Conservation (phyloP, 2,113 vertebrate species). For the Gasterosteus nipponicus region DNA sequence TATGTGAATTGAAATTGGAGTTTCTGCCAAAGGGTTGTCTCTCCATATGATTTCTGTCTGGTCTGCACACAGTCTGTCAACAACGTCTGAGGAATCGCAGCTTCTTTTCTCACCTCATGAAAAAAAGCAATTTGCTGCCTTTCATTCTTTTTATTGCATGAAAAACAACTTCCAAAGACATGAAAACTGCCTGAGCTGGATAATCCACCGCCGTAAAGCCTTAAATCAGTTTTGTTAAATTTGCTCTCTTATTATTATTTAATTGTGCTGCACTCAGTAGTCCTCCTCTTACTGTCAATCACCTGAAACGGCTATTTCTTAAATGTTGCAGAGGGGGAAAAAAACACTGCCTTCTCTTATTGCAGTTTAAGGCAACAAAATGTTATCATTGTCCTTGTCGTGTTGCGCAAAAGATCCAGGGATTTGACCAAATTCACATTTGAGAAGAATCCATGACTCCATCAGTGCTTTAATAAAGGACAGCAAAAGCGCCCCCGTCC, state of each 20-base stretch:
- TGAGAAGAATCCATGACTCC: conserved; percentile 25
- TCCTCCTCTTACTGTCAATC: conserved; percentile 1
- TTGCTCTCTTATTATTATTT: conserved; percentile 22
- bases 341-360: not conserved
- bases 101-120: conserved; percentile 12
- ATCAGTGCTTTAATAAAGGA: conserved; percentile 13
- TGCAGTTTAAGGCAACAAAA: conserved; percentile 6
- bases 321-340: not conserved
- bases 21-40: conserved; percentile 21
- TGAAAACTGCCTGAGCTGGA: conserved; percentile 36
- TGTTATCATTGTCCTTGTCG: not conserved
- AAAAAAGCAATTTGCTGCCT: conserved; percentile 29
- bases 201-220: conserved; percentile 33
- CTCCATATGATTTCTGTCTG: conserved; percentile 12
- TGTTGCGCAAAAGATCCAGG: conserved; percentile 21
- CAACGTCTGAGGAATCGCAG: not conserved
- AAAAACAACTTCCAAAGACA: conserved; percentile 32
- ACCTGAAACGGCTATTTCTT: not conserved
- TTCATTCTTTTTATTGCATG: conserved; percentile 14
- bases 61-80: conserved; percentile 21
- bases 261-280: conserved; percentile 3
- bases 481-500: conserved; percentile 9
- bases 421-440: conserved; percentile 18
- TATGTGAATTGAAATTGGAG: not conserved
- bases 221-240: conserved; percentile 30